Base-by-base conservation (phyloP, 2,888 invertebrate genomes). In the Leptura quadrifasciata region DNA sequence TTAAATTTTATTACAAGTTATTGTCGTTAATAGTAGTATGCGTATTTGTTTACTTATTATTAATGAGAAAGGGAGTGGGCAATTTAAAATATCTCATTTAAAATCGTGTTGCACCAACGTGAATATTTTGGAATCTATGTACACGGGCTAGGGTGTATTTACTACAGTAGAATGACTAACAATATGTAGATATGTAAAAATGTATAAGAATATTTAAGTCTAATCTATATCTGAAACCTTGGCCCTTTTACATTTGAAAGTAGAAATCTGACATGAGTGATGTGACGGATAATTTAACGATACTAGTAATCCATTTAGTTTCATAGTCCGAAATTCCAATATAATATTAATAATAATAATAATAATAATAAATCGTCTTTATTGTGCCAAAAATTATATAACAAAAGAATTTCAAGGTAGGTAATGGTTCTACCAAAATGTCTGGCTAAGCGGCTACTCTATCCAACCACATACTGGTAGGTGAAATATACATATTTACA, bases 231-330 rank as follows among this genome's bases (percentile, higher is more conserved):
- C 58, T 68, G 20, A 55, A 47, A 47, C 69, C 69, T 58, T 69
- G 69, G 58, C 47, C 58, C 58, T 39, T 39, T 69, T 69, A 60
- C 21, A 54, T 55, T 54, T n/a, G 68, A 68, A 68, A 68, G 68
- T 31, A 55, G 55, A 55, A 68, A 68, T 35, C 54, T 55, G 54
- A 68, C 54, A 24, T 67, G 10, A 2, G 12, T 4, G 47, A 39
- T 39, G n/a, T n/a, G 8, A 31, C 31, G 5, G 35, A 39, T 39
- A 39, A 39, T 39, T 39, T 10, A 39, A 39, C 10, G 10, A 10
- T n/a, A n/a, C n/a, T n/a, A n/a, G n/a, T n/a, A n/a, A n/a, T 31
- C 8, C 10, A 57, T 15, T 57, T 20, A 20, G 21, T 20, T 6
- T 58, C n/a, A n/a, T n/a, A n/a, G n/a, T n/a, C n/a, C n/a, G n/a